These are phyloP conservation scores for Halichondria panicea DNA, from an alignment of 37 sponge, comb jelly and placozoan species.

Conservation along the genomic window DNA sequence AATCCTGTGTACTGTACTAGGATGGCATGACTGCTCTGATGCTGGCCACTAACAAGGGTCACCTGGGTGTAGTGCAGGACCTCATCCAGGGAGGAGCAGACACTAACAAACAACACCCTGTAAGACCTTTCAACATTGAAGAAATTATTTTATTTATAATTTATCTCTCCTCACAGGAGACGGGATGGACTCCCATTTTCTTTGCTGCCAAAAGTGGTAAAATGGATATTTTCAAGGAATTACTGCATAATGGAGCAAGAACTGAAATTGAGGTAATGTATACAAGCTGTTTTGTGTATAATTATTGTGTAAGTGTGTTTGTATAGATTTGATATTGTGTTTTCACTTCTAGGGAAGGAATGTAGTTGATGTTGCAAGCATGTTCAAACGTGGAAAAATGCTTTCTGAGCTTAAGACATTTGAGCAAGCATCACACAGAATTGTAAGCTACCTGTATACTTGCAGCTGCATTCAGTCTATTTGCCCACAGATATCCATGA, in stretches of 20 bases:
- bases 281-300: no score
- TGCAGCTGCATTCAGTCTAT: no score
- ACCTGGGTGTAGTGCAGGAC: slow-evolving; percentile 1
- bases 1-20: not conserved
- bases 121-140: no score
- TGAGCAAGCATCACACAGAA: no score
- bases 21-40: slow-evolving; percentile 18
- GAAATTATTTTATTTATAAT: no score
- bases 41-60: slow-evolving; percentile 10
- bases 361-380: slow-evolving; percentile 9
- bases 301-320: no score
- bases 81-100: slow-evolving; percentile 4
- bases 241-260: slow-evolving; percentile 11
- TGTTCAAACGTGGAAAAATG: slow-evolving; percentile 5
- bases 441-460: no score
- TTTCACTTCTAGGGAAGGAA: not conserved
- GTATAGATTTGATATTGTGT: not conserved
- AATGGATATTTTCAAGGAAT: not conserved
- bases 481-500: no score
- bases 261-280: slow-evolving; percentile 9
- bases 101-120: no score
- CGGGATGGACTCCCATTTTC: slow-evolving; percentile 9
- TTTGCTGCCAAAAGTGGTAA: slow-evolving; percentile 23
- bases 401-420: not conserved
- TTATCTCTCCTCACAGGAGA: not conserved